Evolutionary conservation across 2,113 vertebrate genomes (phyloP), one percentile per base, ranked within the genome.

Genomic region (Phasianus colchicus): DNA sequence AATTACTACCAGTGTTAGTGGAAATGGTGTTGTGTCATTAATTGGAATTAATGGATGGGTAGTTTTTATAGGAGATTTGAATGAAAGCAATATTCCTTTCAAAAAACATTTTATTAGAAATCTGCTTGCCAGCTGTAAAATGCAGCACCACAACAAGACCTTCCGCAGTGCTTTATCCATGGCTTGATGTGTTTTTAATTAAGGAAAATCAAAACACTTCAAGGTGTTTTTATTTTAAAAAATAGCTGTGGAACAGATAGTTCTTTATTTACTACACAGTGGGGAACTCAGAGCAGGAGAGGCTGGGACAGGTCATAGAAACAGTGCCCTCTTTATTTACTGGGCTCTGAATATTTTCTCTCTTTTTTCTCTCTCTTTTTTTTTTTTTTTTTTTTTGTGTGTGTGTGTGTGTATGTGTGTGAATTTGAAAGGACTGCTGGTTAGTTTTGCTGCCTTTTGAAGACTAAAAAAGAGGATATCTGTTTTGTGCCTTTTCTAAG

Each of bases 31-130:
- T 94, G 92, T 96, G 95, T 96, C 97, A 97, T 97, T 98, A 98
- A 98, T 97, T 97, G 97, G 96, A 98, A 98, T 97, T 96, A 98
- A 97, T 97, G 97, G 97, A 97, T 98, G 97, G 96, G 87, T 97
- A 97, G 97, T 96, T 98, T 98, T 98, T 97, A 97, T 97, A 96
- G 96, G 95, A 97, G 97, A 92, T 97, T 96, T 97, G 96, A 98
- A 97, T 96, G 97, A 96, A 96, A 95, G 97, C 94, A 95, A 96
- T 97, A 97, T 97, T 97, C 96, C 96, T 95, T 96, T 97, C 96
- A 97, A 97, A 98, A 97, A 72, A 52, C 94, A 97, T 97, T 97
- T 97, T 96, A 96, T 97, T 97, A 97, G 96, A 97, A 97, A 96
- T 97, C 96, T 89, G 89, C 96, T 97, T 97, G 94, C 95, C 93